Base-by-base conservation (phyloP, 2,113 vertebrate genomes). In the Corythaixoides concolor region DNA sequence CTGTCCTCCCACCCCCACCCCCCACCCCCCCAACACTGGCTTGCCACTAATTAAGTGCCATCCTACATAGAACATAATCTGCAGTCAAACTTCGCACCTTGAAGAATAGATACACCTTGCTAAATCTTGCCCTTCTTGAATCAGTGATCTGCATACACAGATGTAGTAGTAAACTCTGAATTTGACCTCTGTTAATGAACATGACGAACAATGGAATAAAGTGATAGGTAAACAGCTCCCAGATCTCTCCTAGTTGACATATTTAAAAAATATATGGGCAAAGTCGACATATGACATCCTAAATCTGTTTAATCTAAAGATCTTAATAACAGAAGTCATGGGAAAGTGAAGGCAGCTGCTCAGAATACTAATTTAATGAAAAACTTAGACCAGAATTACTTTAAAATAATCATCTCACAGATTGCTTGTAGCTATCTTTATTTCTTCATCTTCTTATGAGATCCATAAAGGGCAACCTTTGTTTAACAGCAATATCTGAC, bases 401-500 rank as follows among this genome's bases (percentile, higher is more conserved):
- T 94, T 93, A 70, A 72, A 95, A 58, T 64, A 95, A 92, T 92
- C 15, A 92, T 73, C 66, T 84, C 45, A 52, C 41, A 85, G 39
- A 69, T 81, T 88, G 47, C 59, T 52, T 74, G 21, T 52, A 95
- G 84, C 77, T 2, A 23, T 69, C 37, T 68, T 68, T 74, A 62
- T 56, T 60, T 70, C 43, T 83, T 69, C 76, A 82, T 75, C 52
- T 88, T 82, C 41, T 93, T 96, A 79, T 70, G 64, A 96, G 93
- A 81, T 41, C 60, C 86, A 96, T 97, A 98, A 97, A 97, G 92
- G 67, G 88, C 88, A 98, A 81, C 47, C 90, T 98, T 95, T 96
- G 89, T 98, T 97, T 97, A 97, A 98, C 77, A 96, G 93, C 88
- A 97, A 90, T 32, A 95, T 89, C 96, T 96, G 94, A 96, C 96